Base-by-base conservation (phyloP, 2,113 vertebrate species). In the Cephalopholis sonnerati region DNA sequence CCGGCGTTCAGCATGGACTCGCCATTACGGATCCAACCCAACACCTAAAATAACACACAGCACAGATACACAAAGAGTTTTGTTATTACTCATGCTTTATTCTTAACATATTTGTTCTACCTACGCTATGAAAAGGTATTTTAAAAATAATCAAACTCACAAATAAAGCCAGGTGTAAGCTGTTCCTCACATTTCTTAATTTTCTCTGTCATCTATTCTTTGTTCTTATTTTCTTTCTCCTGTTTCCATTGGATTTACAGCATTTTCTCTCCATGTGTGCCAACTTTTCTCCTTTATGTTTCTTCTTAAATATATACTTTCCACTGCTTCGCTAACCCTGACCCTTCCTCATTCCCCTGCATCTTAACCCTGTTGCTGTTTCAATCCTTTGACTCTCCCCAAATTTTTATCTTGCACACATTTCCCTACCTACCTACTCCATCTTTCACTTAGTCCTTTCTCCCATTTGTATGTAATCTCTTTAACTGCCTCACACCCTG, bases 1-100 rank as follows among this genome's bases (percentile, higher is more conserved):
- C 98, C 98, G 0, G 98, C 98, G 2, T 99, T 99, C 79, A 99
- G 87, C 98, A 99, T 99, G 1, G 98, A 99, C 91, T 99, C 98
- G 0, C 98, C 98, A 2, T 99, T 99, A 76, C 98, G 97, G 91
- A 99, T 99, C 98, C 98, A 99, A 51, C 98, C 98, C 87, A 99
- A 95, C 64, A 99, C 98, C 98, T 99, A 39, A 36, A 84, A n/a
- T 29, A 77, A 71, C 12, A 77, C 44, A 78, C 53, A 79, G 4
- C 10, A 4, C 64, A 76, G 1, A 25, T 25, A 67, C 6, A 39
- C 20, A 70, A n/a, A 46, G 3, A 5, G 7, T 54, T 63, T 67
- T 44, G n/a, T 41, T n/a, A 25, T 75, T 24, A 51, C 27, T 46
- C 12, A 51, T 7, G 51, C 4, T 29, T 55, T 11, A 10, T 66